These are phyloP conservation scores for Paradoxurus hermaphroditus DNA, from an alignment of 2,113 vertebrate species.

Conservation along the genomic window DNA sequence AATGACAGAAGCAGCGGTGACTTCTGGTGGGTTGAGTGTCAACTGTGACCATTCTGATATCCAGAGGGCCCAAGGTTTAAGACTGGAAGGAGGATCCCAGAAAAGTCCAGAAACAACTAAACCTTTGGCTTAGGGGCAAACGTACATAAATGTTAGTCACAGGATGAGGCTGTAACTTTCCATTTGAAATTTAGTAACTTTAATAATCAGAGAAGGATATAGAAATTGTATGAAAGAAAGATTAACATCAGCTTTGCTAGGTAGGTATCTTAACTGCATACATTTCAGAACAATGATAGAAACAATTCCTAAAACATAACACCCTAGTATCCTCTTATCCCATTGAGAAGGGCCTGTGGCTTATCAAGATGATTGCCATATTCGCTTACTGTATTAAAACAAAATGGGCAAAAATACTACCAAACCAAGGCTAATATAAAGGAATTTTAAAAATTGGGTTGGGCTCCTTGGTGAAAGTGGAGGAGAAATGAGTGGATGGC, in stretches of 20 bases:
- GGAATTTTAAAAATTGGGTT: background rate
- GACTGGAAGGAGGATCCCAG: background rate
- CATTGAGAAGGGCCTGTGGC: conserved; percentile 9
- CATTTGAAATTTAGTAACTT: conserved; percentile 28
- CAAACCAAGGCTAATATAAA: conserved; percentile 38
- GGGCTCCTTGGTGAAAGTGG: conserved; percentile 6
- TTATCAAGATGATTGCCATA: conserved; percentile 37
- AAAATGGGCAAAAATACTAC: background rate
- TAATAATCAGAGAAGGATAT: conserved; percentile 10
- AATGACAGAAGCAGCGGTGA: conserved; percentile 34
- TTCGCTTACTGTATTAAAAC: conserved; percentile 47
- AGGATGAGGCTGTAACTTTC: background rate
- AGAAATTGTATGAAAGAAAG: conserved; percentile 48
- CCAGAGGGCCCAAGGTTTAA: background rate
- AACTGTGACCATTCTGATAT: background rate
- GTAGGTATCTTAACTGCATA: conserved; percentile 10
- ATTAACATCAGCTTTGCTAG: conserved; percentile 44
- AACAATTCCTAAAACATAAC: conserved; percentile 25
- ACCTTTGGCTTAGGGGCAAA: background rate
- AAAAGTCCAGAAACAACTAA: background rate
- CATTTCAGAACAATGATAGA: conserved; percentile 31
- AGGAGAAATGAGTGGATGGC: background rate
- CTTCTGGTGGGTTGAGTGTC: conserved; percentile 3
- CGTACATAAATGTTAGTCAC: background rate
- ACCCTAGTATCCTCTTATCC: background rate